Evolutionary conservation across 2,888 invertebrate species (phyloP).

Genomic region (Perizoma flavofasciatum): DNA sequence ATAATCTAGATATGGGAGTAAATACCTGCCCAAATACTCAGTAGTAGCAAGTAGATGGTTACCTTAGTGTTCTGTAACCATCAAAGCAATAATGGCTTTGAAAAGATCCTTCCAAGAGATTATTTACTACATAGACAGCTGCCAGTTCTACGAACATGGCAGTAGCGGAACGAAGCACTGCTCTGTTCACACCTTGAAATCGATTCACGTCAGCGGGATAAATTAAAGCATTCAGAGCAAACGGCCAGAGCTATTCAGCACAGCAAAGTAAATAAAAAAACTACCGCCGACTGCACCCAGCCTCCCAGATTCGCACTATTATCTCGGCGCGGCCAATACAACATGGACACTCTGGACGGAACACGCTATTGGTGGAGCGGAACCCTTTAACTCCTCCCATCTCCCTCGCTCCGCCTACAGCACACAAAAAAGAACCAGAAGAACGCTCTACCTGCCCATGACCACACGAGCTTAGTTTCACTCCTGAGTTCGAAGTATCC

Average conservation of each 20-base stretch:
- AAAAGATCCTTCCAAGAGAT: conserved; percentile 13
- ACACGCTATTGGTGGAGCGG: conserved; percentile 56
- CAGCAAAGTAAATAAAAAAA: conserved; percentile 70
- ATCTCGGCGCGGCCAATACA: conserved; percentile 74
- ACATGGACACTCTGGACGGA: conserved; percentile 46
- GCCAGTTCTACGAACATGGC: conserved; percentile 34
- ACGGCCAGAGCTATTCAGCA: conserved; percentile 66
- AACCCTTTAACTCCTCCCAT: conserved; percentile 75
- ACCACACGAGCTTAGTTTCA: conserved; percentile 60
- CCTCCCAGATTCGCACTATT: conserved; percentile 81
- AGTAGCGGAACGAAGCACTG: conserved; percentile 47
- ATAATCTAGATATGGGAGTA: too few relatives aligned
- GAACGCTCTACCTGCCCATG: conserved; percentile 58
- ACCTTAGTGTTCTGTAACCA: not conserved
- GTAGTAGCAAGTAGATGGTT: too few relatives aligned
- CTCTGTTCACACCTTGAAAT: conserved; percentile 70
- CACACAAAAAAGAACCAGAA: conserved; percentile 65
- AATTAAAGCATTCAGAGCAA: conserved; percentile 70
- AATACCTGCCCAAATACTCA: too few relatives aligned
- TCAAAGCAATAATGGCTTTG: conserved; percentile 4
- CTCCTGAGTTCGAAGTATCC: conserved; percentile 54
- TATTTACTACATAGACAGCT: conserved; percentile 44
- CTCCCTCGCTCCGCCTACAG: conserved; percentile 75
- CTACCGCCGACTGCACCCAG: conserved; percentile 66
- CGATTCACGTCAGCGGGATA: conserved; percentile 72